phyloP scores from a whole-genome alignment of 2,888 invertebrate species.

The Anthophora plumipes region DNA sequence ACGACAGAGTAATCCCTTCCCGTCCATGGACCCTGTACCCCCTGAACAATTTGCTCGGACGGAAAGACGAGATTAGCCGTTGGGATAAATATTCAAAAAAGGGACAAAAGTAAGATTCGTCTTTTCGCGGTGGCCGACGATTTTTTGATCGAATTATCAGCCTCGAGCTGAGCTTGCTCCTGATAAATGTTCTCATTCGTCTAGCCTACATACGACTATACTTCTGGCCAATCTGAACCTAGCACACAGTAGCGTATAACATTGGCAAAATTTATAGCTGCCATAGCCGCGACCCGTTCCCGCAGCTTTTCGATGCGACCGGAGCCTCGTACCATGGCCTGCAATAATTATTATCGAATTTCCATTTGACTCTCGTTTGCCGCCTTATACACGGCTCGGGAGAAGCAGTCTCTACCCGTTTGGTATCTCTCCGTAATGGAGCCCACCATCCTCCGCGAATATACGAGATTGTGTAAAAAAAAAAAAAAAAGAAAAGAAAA shows the following conservation, averaged over 20 bases:
- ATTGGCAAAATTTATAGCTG: conserved; percentile 69
- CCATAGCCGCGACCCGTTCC: conserved; percentile 60
- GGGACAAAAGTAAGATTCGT: conserved; percentile 22
- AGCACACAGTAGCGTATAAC: conserved; percentile 58
- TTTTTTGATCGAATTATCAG: conserved; percentile 73
- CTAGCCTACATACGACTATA: conserved; percentile 56
- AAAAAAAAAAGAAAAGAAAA: conserved; percentile 25
- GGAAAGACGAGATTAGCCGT: conserved; percentile 32
- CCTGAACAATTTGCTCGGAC: conserved; percentile 24
- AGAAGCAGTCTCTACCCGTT: conserved; percentile 8
- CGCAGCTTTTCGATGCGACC: conserved; percentile 65
- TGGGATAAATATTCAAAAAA: conserved; percentile 42
- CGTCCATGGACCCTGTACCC: conserved; percentile 2
- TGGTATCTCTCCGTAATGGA: conserved; percentile 55
- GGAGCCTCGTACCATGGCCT: conserved; percentile 39
- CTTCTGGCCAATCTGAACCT: conserved; percentile 68
- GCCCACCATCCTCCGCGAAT: conserved; percentile 26
- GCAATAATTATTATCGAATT: conserved; percentile 82
- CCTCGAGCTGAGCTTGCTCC: conserved; percentile 10
- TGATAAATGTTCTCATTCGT: conserved; percentile 71
- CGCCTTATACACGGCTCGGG: conserved; percentile 49
- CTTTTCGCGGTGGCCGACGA: conserved; percentile 43
- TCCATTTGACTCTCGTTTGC: conserved; percentile 81
- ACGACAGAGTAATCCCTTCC: conserved; percentile 19
- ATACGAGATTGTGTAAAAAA: conserved; percentile 45